Evolutionary conservation across 2,888 invertebrate species (phyloP).

Genomic region (Zonitis immaculata): DNA sequence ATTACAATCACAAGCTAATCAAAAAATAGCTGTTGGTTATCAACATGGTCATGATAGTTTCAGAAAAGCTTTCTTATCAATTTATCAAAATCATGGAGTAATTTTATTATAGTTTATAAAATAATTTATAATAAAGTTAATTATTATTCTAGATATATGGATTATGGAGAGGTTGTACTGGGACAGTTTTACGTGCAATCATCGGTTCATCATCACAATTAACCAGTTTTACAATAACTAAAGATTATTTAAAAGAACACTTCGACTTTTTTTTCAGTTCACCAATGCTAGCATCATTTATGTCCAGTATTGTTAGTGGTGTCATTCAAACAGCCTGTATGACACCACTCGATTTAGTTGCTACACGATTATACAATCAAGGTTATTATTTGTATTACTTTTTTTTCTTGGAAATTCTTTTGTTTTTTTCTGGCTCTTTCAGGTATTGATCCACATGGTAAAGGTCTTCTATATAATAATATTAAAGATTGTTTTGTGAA

Average conservation of each 20-base stretch:
- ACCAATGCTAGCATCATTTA: slow-evolving; percentile 56
- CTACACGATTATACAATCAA: slow-evolving; percentile 90
- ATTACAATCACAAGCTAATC: slow-evolving; percentile 69
- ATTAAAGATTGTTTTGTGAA: slow-evolving; percentile 72
- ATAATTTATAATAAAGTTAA: neutral
- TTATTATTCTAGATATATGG: slow-evolving; percentile 49
- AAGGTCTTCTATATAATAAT: slow-evolving; percentile 64
- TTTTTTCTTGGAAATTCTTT: too few relatives aligned
- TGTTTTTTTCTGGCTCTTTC: slow-evolving; percentile 35
- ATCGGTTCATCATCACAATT: slow-evolving; percentile 82
- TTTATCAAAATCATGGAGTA: slow-evolving; percentile 56
- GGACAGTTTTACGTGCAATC: slow-evolving; percentile 65
- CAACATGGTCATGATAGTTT: slow-evolving; percentile 70
- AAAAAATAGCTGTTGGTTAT: slow-evolving; percentile 76
- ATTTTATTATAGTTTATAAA: too few relatives aligned
- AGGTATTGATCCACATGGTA: slow-evolving; percentile 60
- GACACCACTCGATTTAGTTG: slow-evolving; percentile 83
- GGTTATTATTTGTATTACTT: too few relatives aligned
- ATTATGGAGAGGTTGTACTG: slow-evolving; percentile 72
- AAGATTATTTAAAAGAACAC: slow-evolving; percentile 50
- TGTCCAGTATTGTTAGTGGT: slow-evolving; percentile 73
- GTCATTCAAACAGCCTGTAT: slow-evolving; percentile 68
- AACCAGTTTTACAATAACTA: slow-evolving; percentile 68
- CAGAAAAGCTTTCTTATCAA: slow-evolving; percentile 50
- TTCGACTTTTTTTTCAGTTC: slow-evolving; percentile 40